Percentiles rank a stretch among this genome's conserved stretches.
These are phyloP conservation scores for Eilema griseolum DNA, from an alignment of 2,888 invertebrate genomes.

Conservation along the genomic window DNA sequence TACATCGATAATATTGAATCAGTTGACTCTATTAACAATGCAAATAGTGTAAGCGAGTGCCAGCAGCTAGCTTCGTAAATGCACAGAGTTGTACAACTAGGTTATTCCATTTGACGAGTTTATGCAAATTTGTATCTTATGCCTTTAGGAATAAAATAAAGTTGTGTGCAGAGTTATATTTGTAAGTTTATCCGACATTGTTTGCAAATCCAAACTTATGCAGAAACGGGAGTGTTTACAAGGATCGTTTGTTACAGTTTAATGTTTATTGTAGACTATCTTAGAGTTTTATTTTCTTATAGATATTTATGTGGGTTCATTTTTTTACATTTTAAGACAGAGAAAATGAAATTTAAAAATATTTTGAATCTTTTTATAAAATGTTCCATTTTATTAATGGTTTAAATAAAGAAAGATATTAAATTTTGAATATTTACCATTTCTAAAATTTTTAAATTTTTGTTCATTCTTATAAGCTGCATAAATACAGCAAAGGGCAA, in stretches of 20 bases:
- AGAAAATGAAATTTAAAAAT: too few species aligned
- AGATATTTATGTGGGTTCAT: background rate
- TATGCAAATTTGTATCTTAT: slow-evolving; percentile 42
- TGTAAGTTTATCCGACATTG: slow-evolving; percentile 70
- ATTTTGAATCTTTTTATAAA: background rate
- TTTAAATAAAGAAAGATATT: background rate
- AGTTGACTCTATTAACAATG: slow-evolving; percentile 81
- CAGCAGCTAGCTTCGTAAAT: slow-evolving; percentile 74
- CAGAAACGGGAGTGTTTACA: slow-evolving; percentile 77
- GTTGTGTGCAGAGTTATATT: slow-evolving; percentile 40
- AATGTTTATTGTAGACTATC: slow-evolving; percentile 75
- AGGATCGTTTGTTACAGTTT: slow-evolving; percentile 77
- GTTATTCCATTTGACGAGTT: slow-evolving; percentile 7
- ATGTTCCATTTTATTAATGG: background rate
- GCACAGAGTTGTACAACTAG: slow-evolving; percentile 64
- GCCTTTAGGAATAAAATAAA: slow-evolving; percentile 8
- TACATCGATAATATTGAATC: slow-evolving; percentile 79
- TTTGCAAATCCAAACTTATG: slow-evolving; percentile 80
- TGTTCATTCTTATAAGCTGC: background rate
- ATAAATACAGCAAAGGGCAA: background rate
- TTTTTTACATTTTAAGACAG: too few species aligned
- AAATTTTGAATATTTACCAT: background rate
- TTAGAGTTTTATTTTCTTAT: slow-evolving; percentile 60
- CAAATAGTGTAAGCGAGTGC: slow-evolving; percentile 74
- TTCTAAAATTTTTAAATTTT: background rate